Evolutionary conservation across 1,140 invertebrate species (phyloP).

Genomic region (Augochlora pura): DNA sequence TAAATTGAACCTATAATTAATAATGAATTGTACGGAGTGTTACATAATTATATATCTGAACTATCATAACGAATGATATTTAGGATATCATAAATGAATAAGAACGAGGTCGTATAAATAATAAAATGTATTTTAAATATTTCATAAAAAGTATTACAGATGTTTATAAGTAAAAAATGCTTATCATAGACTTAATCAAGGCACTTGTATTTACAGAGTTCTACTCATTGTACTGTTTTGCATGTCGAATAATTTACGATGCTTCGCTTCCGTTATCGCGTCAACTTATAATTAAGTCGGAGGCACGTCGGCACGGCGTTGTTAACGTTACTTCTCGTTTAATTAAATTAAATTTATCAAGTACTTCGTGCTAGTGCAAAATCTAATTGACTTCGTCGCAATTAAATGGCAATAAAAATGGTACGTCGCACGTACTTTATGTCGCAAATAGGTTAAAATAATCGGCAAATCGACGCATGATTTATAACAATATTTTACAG

Average conservation of each 20-base stretch:
- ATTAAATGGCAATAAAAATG: background rate
- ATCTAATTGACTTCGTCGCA: slow-evolving; percentile 19
- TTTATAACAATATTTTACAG: slow-evolving; percentile 32
- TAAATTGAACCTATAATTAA: no score
- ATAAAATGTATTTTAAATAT: slow-evolving; percentile 75
- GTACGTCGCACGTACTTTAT: slow-evolving; percentile 1
- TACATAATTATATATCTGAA: no score
- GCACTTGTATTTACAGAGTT: slow-evolving; percentile 73
- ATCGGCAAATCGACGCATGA: slow-evolving; percentile 15
- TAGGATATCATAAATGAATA: background rate
- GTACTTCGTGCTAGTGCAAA: slow-evolving; percentile 15
- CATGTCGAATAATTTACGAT: slow-evolving; percentile 26
- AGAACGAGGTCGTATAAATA: slow-evolving; percentile 62
- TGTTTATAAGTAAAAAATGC: slow-evolving; percentile 64
- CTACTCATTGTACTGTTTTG: background rate
- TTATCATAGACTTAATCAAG: slow-evolving; percentile 65
- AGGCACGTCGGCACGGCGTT: background rate
- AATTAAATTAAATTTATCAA: slow-evolving; percentile 33
- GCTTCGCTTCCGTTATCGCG: background rate
- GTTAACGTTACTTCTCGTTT: slow-evolving; percentile 1
- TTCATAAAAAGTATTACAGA: slow-evolving; percentile 75
- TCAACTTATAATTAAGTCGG: slow-evolving; percentile 5
- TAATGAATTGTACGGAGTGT: no score
- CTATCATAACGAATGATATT: no score
- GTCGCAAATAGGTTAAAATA: slow-evolving; percentile 4